A percentile compares a stretch with the other conserved stretches of the same genome.
Evolutionary conservation across 2,888 invertebrate species (phyloP).

Genomic region (Laspeyria flexula): DNA sequence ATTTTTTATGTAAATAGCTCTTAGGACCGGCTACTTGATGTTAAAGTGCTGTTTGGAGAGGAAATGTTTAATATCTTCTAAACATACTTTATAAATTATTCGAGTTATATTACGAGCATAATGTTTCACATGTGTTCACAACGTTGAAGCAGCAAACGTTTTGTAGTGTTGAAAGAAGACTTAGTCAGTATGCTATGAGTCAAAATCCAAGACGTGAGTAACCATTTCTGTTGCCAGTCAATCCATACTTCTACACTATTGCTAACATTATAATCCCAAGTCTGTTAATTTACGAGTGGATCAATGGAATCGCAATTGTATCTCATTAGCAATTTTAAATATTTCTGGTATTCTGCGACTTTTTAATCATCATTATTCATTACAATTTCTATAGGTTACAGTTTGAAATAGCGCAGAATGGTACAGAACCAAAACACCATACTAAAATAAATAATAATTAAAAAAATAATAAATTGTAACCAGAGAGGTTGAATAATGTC

Average conservation of each 20-base stretch:
- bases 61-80: slow-evolving; percentile 7
- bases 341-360: too few relatives aligned
- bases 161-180: slow-evolving; percentile 3
- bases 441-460: too few relatives aligned
- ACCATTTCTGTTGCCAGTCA: too few relatives aligned
- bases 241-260: too few relatives aligned
- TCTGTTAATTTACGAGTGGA: too few relatives aligned
- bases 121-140: slow-evolving; percentile 4
- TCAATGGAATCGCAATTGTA: too few relatives aligned
- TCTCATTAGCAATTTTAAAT: too few relatives aligned
- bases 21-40: slow-evolving; percentile 21
- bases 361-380: too few relatives aligned
- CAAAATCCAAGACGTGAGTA: slow-evolving; percentile 1
- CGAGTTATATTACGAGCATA: neutral
- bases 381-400: too few relatives aligned
- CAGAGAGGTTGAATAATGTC: slow-evolving; percentile 23
- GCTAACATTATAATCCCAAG: too few relatives aligned
- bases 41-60: slow-evolving; percentile 16
- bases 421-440: too few relatives aligned
- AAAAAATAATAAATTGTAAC: slow-evolving; percentile 27
- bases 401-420: too few relatives aligned
- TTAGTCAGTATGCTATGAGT: neutral
- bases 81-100: neutral
- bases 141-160: neutral
- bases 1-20: slow-evolving; percentile 28